These are phyloP conservation scores for Amphiprion ocellaris DNA, from an alignment of 2,113 vertebrate genomes.

Conservation along the genomic window DNA sequence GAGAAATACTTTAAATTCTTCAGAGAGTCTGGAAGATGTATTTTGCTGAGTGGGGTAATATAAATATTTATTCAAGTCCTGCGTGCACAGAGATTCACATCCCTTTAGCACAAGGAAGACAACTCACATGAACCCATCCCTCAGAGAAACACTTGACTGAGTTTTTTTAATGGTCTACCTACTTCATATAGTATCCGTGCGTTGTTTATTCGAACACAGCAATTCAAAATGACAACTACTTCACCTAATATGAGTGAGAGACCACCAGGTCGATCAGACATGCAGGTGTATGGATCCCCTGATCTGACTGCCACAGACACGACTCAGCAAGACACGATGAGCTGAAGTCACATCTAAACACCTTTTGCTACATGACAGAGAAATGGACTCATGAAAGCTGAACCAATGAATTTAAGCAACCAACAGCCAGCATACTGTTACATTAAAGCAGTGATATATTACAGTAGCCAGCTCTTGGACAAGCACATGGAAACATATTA, in stretches of 20 bases:
- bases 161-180: not conserved
- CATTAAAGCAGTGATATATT: conserved; percentile 48
- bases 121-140: conserved; percentile 27
- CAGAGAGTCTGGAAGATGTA: conserved; percentile 54
- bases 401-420: conserved; percentile 19
- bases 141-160: conserved; percentile 6
- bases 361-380: conserved; percentile 8
- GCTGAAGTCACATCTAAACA: not conserved
- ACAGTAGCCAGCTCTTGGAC: conserved; percentile 35
- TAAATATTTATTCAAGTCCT: conserved; percentile 72
- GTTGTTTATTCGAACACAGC: not conserved
- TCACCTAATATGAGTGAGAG: conserved; percentile 20
- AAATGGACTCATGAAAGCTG: conserved; percentile 20
- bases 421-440: conserved; percentile 21
- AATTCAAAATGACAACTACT: not conserved
- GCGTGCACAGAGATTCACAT: conserved; percentile 47
- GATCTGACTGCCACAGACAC: not conserved
- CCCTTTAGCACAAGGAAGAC: conserved; percentile 1
- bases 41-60: conserved; percentile 76
- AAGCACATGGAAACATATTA: conserved; percentile 57
- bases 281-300: no score
- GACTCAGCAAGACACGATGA: not conserved
- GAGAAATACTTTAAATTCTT: conserved; percentile 69
- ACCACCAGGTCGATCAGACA: no score
- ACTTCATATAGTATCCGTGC: not conserved